Conservation (phyloP, 2,888 invertebrate species). For the Neoscelio sp. region DNA sequence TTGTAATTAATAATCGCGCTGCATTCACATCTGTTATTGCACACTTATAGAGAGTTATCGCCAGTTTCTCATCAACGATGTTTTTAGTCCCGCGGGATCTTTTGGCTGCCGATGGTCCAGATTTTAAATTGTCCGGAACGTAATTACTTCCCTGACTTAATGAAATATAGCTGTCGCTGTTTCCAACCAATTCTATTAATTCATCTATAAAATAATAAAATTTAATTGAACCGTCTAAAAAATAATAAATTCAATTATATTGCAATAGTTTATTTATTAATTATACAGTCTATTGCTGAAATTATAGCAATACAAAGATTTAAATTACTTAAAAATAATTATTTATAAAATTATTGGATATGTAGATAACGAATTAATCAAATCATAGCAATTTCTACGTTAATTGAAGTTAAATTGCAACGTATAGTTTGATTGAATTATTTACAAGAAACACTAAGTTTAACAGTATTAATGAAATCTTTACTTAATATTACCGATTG, state of each 20-base stretch:
- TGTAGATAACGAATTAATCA: slow-evolving; percentile 11
- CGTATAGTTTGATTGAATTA: slow-evolving; percentile 14
- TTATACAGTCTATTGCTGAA: slow-evolving; percentile 5
- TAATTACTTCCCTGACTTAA: slow-evolving; percentile 41
- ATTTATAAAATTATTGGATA: slow-evolving; percentile 16
- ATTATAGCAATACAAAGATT: slow-evolving; percentile 15
- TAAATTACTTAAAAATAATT: slow-evolving; percentile 22
- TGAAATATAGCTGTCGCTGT: slow-evolving; percentile 30
- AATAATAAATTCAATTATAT: not conserved
- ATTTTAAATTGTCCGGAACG: too few species aligned
- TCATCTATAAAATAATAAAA: slow-evolving; percentile 26
- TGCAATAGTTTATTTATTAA: slow-evolving; percentile 15
- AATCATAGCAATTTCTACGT: slow-evolving; percentile 8
- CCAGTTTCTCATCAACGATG: slow-evolving; percentile 66
- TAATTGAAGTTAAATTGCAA: slow-evolving; percentile 6
- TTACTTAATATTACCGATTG: not conserved
- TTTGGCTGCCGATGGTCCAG: slow-evolving; percentile 45
- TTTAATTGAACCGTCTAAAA: slow-evolving; percentile 21
- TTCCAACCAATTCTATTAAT: slow-evolving; percentile 34
- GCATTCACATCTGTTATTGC: slow-evolving; percentile 63
- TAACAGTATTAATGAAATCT: slow-evolving; percentile 2
- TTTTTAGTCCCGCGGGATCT: slow-evolving; percentile 55
- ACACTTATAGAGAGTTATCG: slow-evolving; percentile 67
- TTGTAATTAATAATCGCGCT: slow-evolving; percentile 55
- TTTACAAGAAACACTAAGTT: slow-evolving; percentile 8